Base-by-base conservation (phyloP, 1,140 invertebrate species). In the Yoshiicerus persimilis region DNA sequence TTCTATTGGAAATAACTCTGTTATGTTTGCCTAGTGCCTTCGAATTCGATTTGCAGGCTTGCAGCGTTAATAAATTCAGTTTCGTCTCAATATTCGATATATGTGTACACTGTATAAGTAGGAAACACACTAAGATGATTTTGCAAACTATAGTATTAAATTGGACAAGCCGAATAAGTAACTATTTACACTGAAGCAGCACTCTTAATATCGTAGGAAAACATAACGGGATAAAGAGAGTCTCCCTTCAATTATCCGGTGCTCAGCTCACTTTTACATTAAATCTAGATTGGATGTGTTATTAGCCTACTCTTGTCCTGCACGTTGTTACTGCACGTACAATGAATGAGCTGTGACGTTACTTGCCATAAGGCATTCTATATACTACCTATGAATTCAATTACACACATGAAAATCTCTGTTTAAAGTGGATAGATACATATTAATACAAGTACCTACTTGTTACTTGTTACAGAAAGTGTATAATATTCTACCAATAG, bases 221-320 rank as follows among this genome's bases (percentile, higher is more conserved):
- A n/a, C 11, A 80, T 80, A 36, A 32, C 27, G 32, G 32, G 32
- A 32, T 20, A 34, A 3, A 30, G 32, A 32, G 70, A 70, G 64
- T 70, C 64, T 70, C 64, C 32, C 75, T 80, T 80, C 75, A 80
- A 80, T 80, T 80, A 80, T 36, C 32, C 75, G 75, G 32, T 80
- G 13, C 75, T 80, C 75, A 36, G 75, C 32, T 80, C 75, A 80
- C 75, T 80, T 80, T 80, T 80, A 80, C 75, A 80, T 80, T 80
- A 80, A 80, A 80, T 80, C 75, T 80, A 80, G 75, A 80, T 80
- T 80, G 75, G 75, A 80, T 80, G 34, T 80, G 75, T 80, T 80
- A 80, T 80, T 80, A 80, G 75, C 75, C 75, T 80, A 80, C 75
- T 80, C 36, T 80, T 80, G 75, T 80, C 75, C 30, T n/a, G 32